Base-by-base conservation (phyloP, 1,140 invertebrate genomes). In the Drosophila kikkawai region DNA sequence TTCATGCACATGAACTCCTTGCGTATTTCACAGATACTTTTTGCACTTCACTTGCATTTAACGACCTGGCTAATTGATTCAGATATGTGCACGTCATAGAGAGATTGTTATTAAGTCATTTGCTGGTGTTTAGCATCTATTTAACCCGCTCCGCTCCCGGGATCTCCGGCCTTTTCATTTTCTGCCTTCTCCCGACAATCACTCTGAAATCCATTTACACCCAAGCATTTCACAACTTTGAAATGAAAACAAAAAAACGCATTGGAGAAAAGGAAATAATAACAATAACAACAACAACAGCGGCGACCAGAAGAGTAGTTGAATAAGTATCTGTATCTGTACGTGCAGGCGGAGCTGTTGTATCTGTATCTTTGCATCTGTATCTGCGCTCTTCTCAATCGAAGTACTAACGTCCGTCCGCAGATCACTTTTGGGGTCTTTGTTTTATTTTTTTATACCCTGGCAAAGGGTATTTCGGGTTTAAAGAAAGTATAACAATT, bases 21-120 rank as follows among this genome's bases (percentile, higher is more conserved):
- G 61, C 39, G 53, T 42, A 44, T 59, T 58, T 44, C 26, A 15
- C 61, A 45, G 22, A 64, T 66, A 42, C 37, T 42, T 42, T 50
- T 71, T 58, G 32, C 34, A 66, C 63, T 65, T 68, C 41, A 36
- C 44, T 39, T 39, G 36, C 29, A 41, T 50, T 50, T 59, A 58
- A 73, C 68, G 50, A 71, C 32, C 68, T 69, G 53, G 29, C 69
- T 58, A 70, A 71, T 71, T 71, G 69, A 73, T 71, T 69, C 51
- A 48, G 32, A 36, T 48, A 66, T 66, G 61, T 66, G 66, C 47
- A 51, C 37, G 51, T 47, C 48, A 36, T 67, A 68, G 64, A 57
- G 64, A 57, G 56, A 41, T 69, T 69, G 58, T 69, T 61, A 88
- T 80, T 69, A 80, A 80, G 73, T 69, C 66, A 75, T 84, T 83